phyloP scores from a whole-genome alignment of 1,140 invertebrate species.

The Onthophagus taurus region DNA sequence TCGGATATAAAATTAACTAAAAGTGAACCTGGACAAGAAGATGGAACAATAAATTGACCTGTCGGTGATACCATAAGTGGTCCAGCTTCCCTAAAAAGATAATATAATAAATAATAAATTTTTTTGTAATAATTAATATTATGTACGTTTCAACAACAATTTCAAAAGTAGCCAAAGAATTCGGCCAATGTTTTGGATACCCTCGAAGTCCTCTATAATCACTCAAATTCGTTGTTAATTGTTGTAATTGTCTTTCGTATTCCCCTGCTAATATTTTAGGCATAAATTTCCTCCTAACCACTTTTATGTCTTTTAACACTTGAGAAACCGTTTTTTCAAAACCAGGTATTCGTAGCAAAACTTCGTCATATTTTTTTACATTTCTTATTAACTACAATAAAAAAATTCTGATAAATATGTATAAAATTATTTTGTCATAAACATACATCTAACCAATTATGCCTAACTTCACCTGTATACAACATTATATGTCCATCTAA shows the following conservation, averaged over 20 bases:
- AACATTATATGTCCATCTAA: constrained; percentile 80
- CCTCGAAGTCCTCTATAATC: constrained; percentile 61
- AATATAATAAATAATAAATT: constrained; percentile 11
- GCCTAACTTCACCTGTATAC: constrained; percentile 80
- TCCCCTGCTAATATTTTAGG: constrained; percentile 73
- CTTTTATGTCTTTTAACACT: constrained; percentile 69
- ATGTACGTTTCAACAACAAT: constrained; percentile 86
- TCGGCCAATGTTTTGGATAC: constrained; percentile 64
- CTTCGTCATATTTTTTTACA: constrained; percentile 62
- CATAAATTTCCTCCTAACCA: constrained; percentile 82
- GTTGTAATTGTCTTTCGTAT: constrained; percentile 72
- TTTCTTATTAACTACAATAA: constrained; percentile 67
- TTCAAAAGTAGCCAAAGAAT: constrained; percentile 60
- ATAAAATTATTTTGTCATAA: constrained; percentile 7
- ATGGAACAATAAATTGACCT: constrained; percentile 85
- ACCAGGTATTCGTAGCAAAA: constrained; percentile 62
- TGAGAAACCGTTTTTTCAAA: constrained; percentile 77
- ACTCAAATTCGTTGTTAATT: constrained; percentile 71
- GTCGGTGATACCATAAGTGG: constrained; percentile 88
- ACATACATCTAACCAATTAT: constrained; percentile 82
- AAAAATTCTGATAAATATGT: constrained; percentile 4
- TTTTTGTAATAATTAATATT: constrained; percentile 1
- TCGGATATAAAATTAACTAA: constrained; percentile 75
- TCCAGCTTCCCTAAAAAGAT: constrained; percentile 67
- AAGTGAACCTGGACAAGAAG: constrained; percentile 76